Percentiles rank a stretch among this genome's conserved stretches.
phyloP scores from a whole-genome alignment of 1,140 invertebrate genomes.

The Drosophila tropicalis region DNA sequence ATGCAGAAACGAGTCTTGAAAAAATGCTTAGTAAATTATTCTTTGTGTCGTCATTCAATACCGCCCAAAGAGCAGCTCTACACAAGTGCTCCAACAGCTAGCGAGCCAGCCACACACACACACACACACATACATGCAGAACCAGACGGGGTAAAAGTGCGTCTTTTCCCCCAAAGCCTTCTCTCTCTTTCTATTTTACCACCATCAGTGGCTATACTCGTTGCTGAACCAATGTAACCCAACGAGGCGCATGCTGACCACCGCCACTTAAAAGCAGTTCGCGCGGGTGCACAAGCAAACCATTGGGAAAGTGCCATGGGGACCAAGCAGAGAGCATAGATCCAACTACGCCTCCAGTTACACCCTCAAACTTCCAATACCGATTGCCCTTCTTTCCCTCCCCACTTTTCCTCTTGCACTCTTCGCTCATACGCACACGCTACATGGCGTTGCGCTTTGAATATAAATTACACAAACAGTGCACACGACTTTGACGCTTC shows the following conservation, averaged over 20 bases:
- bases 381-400: background rate
- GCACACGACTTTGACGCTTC: constrained; percentile 69
- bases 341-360: constrained; percentile 24
- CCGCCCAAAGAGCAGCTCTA: constrained; percentile 1
- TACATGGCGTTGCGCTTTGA: constrained; percentile 64
- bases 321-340: constrained; percentile 3
- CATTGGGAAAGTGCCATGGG: constrained; percentile 13
- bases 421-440: constrained; percentile 37
- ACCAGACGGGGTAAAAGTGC: background rate
- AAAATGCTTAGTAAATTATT: constrained; percentile 6
- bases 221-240: constrained; percentile 36
- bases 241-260: constrained; percentile 51
- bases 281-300: constrained; percentile 37
- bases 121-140: too few relatives aligned
- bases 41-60: constrained; percentile 1
- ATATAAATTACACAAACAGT: constrained; percentile 78
- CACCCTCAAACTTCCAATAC: background rate
- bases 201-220: constrained; percentile 3
- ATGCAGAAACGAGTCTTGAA: constrained; percentile 6
- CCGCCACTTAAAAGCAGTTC: constrained; percentile 70
- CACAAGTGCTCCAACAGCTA: constrained; percentile 6
- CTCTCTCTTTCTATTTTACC: background rate
- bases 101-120: background rate
- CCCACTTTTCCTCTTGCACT: background rate
- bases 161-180: background rate